Base-by-base conservation (phyloP, 2,113 vertebrate species). In the Sebastes fasciatus region DNA sequence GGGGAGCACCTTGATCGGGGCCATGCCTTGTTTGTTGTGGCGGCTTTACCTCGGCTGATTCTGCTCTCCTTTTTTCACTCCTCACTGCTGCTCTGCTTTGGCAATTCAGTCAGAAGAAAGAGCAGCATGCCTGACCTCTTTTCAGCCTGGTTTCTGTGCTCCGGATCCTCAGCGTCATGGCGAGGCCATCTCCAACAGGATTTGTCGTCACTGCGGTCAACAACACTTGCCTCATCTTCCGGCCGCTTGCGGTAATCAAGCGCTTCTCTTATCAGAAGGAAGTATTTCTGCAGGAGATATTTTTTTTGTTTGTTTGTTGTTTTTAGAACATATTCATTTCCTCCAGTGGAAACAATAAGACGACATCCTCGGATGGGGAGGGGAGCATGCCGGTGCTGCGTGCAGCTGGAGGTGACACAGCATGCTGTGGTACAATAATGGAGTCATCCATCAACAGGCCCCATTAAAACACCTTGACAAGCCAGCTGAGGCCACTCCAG, bases 321-420 rank as follows among this genome's bases (percentile, higher is more conserved):
- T 93, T 93, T 85, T 79, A 63, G 16, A 83, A 83, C 76, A 80
- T 66, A 68, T 95, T 85, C 73, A 68, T 94, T 92, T 94, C 88
- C 85, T 66, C 57, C 63, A 45, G 62, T 76, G 51, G 40, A 90
- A 93, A 92, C 93, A 94, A 83, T 78, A 82, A 79, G 79, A 89
- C 70, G 57, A 89, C 85, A 90, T 94, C 89, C 89, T 86, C 8
- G 45, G 74, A 72, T 40, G 51, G 81, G 69, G 76, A 71, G 13
- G 48, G 58, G 66, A 79, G 76, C 16, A 5, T 85, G 87, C 67
- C 64, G 55, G 75, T 12, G 82, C 73, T 43, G 83, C 58, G 77
- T 91, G 86, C 94, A 93, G 91, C 94, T 94, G 93, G 88, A 89
- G 87, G 92, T 94, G 91, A 92, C 91, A 87, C 91, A 90, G 91